These are phyloP conservation scores for Heliornis fulica DNA, from an alignment of 2,113 vertebrate species.

Conservation along the genomic window DNA sequence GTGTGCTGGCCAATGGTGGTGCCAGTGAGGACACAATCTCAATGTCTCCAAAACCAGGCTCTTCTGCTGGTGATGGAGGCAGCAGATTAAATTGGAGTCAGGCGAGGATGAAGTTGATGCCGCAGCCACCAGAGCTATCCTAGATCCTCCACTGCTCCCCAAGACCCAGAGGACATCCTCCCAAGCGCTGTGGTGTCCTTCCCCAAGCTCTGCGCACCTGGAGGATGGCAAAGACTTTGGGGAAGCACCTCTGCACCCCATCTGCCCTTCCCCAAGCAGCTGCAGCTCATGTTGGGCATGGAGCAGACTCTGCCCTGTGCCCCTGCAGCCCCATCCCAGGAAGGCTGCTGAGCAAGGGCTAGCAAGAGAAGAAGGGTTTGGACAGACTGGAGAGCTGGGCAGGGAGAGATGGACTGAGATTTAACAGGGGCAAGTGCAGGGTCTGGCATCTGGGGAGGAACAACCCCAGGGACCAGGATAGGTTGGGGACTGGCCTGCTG, in stretches of 20 bases:
- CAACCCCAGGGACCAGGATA: too few species aligned
- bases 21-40: neutral
- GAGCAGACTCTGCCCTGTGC: accelerated
- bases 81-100: slow-evolving; percentile 26
- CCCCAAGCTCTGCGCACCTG: neutral
- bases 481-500: too few species aligned
- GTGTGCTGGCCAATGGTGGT: neutral
- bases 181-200: neutral
- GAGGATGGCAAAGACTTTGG: neutral
- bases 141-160: neutral
- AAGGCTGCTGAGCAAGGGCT: neutral
- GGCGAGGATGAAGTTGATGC: neutral
- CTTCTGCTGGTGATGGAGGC: neutral
- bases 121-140: neutral
- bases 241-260: neutral
- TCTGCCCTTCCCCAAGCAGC: neutral
- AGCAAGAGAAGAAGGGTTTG: neutral
- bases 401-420: too few species aligned
- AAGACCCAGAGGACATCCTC: neutral
- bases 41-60: neutral
- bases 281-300: neutral
- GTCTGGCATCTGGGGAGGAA: too few species aligned
- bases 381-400: too few species aligned
- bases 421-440: too few species aligned
- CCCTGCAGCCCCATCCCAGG: neutral